phyloP scores from a whole-genome alignment of 2,888 invertebrate species.

The Pyrgus malvae region DNA sequence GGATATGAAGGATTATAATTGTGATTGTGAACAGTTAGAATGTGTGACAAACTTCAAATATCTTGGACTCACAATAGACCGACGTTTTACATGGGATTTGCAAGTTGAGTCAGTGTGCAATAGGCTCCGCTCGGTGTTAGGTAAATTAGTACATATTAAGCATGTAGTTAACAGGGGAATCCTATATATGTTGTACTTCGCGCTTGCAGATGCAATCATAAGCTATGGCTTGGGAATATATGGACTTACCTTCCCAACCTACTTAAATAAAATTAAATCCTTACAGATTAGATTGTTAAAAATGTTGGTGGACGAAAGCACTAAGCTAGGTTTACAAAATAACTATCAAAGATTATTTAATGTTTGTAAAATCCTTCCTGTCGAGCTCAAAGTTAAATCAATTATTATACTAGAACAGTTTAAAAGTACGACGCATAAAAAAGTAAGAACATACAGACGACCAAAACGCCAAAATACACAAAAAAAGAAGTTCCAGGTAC shows the following conservation, averaged over 20 bases:
- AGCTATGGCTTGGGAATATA: not conserved
- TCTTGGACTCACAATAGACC: not conserved
- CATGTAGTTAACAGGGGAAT: not conserved
- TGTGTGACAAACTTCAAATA: not conserved
- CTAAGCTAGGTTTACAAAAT: not conserved
- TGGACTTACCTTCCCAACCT: not conserved
- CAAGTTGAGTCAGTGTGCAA: not conserved
- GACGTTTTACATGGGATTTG: not conserved
- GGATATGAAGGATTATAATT: not conserved
- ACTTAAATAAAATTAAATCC: not conserved
- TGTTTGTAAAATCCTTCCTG: not conserved
- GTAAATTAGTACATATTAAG: not conserved
- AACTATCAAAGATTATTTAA: not conserved
- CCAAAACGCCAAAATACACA: no score
- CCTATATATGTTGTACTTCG: not conserved
- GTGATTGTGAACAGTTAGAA: not conserved
- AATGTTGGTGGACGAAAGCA: not conserved
- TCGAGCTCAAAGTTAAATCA: not conserved
- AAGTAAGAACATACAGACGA: no score
- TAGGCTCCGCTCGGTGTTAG: not conserved
- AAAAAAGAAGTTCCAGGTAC: no score
- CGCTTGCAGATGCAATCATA: not conserved
- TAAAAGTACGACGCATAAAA: no score
- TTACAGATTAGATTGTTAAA: not conserved
- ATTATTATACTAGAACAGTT: not conserved